Evolutionary conservation across 1,140 invertebrate species (phyloP), one percentile per base, ranked within the genome.

Genomic region (Calliphora vicina): DNA sequence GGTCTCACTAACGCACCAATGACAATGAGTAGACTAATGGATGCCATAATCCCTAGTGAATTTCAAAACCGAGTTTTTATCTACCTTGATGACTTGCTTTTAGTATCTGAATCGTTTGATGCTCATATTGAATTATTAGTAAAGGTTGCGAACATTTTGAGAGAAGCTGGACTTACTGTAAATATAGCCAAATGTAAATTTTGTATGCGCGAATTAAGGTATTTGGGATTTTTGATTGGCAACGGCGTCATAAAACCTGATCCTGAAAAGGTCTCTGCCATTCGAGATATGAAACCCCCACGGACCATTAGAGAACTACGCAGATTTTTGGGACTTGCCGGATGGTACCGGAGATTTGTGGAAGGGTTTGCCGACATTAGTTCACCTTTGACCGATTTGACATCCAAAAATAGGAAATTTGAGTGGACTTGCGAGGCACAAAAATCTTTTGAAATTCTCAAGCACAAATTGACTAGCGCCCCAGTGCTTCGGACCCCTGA

Each of bases 381-480:
- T n/a, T n/a, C n/a, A n/a, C n/a, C n/a, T n/a, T n/a, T n/a, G n/a
- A n/a, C n/a, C n/a, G n/a, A n/a, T n/a, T n/a, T n/a, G n/a, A n/a
- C n/a, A n/a, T n/a, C n/a, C n/a, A n/a, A n/a, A n/a, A n/a, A n/a
- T n/a, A n/a, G n/a, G n/a, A n/a, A n/a, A n/a, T n/a, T n/a, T n/a
- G n/a, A n/a, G n/a, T n/a, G n/a, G n/a, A n/a, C n/a, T n/a, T n/a
- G n/a, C n/a, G n/a, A n/a, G n/a, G n/a, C n/a, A n/a, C n/a, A n/a
- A n/a, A n/a, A n/a, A n/a, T n/a, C n/a, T n/a, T n/a, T n/a, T n/a
- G n/a, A n/a, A n/a, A n/a, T n/a, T n/a, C n/a, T n/a, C n/a, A n/a
- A n/a, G n/a, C n/a, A 57, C 43, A 13, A 50, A n/a, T 45, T 42
- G 6, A 50, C 25, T 23, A 90, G 42, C 87, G 87, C 6, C 88